Evolutionary conservation across 64 coral and sea anemone genomes (phyloP).

Genomic region (Porites lutea): DNA sequence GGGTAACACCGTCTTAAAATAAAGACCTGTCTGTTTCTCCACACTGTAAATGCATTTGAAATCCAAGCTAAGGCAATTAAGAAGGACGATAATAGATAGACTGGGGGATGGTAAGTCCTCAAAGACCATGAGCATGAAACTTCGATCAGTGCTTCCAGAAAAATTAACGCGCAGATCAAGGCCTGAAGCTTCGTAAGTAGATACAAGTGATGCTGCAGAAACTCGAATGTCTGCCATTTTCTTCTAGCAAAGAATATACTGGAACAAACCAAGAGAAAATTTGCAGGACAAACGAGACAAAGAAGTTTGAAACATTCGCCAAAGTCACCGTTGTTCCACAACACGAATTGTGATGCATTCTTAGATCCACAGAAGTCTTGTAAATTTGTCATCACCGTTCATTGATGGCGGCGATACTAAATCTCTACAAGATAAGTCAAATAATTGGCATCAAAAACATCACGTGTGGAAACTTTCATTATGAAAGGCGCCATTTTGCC

Average conservation of each 20-base stretch:
- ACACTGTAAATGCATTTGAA: constrained; percentile 65
- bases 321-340: constrained; percentile 75
- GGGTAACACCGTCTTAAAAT: constrained; percentile 62
- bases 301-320: constrained; percentile 79
- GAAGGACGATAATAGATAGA: constrained; percentile 68
- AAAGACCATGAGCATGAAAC: constrained; percentile 7
- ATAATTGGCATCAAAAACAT: no score
- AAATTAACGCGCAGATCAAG: constrained; percentile 39
- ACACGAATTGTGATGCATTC: constrained; percentile 58
- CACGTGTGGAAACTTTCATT: no score
- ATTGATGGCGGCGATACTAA: neutral
- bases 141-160: constrained; percentile 69
- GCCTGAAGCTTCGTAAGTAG: constrained; percentile 62
- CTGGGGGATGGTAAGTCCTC: constrained; percentile 20
- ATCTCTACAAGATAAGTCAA: neutral
- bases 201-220: constrained; percentile 22
- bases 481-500: no score
- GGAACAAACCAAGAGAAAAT: constrained; percentile 60
- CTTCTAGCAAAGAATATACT: constrained; percentile 64
- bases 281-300: constrained; percentile 60
- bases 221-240: neutral
- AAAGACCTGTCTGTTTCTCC: constrained; percentile 73
- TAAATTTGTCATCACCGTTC: constrained; percentile 56
- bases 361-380: constrained; percentile 73
- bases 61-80: constrained; percentile 73